Evolutionary conservation across 2,113 vertebrate genomes (phyloP), one percentile per base, ranked within the genome.

Genomic region (Sceloporus undulatus): DNA sequence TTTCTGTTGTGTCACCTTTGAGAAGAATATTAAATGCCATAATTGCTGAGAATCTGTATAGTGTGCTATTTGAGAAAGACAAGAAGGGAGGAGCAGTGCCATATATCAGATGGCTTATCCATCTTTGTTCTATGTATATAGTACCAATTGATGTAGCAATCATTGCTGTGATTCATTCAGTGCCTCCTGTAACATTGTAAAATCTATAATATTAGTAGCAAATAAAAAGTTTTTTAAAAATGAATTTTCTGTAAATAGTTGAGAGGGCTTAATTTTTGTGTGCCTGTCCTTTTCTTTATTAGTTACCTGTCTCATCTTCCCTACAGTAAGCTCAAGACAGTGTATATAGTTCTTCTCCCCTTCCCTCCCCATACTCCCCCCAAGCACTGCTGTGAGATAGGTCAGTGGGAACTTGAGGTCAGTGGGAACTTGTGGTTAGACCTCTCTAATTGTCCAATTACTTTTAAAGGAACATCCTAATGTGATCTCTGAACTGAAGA

Each of bases 61-160:
- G 29, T 10, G 34, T 16, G n/a, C 73, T 73, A n/a, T 59, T 68
- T 54, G 52, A 52, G 34, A 80, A 87, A 80, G 65, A 3, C 52
- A 56, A 29, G 29, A 2, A 19, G n/a, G 87, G 52, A 82, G 76
- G 59, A 85, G 56, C 87, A 76, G 48, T 81, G 25, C 27, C 27
- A 14, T n/a, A 16, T 13, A 42, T 87, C 85, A 77, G 48, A 40
- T 75, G 88, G 85, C 82, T 84, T 92, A 73, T 91, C 92, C 83
- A 87, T 91, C 92, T 87, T 91, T 66, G 14, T 84, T 90, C 85
- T 94, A 81, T 75, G 52, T 88, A 90, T 54, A 70, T 84, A 9
- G 23, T 9, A 0, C 27, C 48, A 68, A 85, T 78, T 29, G 11
- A 82, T 84, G 90, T 86, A 93, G 25, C 92, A 92, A 92, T 88